Evolutionary conservation across 2,113 vertebrate species (phyloP).

Genomic region (Okapia johnstoni): DNA sequence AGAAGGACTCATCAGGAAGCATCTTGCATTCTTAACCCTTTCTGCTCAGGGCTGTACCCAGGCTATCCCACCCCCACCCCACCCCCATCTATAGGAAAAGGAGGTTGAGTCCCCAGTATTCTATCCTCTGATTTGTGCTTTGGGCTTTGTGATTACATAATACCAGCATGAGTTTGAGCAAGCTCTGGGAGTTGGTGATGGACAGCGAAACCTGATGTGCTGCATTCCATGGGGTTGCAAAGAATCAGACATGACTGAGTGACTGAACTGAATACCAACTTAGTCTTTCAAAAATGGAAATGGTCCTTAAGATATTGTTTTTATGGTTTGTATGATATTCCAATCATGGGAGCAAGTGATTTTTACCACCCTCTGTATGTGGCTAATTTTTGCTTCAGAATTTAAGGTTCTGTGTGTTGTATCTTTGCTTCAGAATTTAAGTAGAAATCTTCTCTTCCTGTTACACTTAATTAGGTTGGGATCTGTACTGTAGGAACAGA

Average conservation of each 20-base stretch:
- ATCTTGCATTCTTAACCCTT: not conserved
- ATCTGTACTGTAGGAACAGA: not conserved
- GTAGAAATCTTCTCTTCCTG: not conserved
- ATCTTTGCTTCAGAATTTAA: slow-evolving; percentile 15
- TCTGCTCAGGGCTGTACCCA: not conserved
- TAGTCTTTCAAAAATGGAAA: slow-evolving; percentile 17
- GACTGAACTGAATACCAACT: not conserved
- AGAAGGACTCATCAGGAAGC: not conserved
- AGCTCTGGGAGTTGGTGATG: not conserved
- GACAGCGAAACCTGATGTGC: not conserved
- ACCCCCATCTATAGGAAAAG: not conserved
- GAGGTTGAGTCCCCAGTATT: not conserved
- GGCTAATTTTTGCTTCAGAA: slow-evolving; percentile 15
- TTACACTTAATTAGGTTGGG: slow-evolving; percentile 33
- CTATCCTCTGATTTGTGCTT: not conserved
- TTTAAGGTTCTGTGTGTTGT: slow-evolving; percentile 20
- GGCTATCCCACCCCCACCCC: not conserved
- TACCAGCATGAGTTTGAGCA: not conserved
- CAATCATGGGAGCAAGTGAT: not conserved
- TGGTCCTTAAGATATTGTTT: not conserved
- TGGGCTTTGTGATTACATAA: not conserved
- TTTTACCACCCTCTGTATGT: slow-evolving; percentile 7
- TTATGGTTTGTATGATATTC: not conserved
- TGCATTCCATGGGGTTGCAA: not conserved
- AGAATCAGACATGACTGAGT: not conserved